Conservation (phyloP, 2,113 vertebrate genomes). For the Bothrops jararaca region DNA sequence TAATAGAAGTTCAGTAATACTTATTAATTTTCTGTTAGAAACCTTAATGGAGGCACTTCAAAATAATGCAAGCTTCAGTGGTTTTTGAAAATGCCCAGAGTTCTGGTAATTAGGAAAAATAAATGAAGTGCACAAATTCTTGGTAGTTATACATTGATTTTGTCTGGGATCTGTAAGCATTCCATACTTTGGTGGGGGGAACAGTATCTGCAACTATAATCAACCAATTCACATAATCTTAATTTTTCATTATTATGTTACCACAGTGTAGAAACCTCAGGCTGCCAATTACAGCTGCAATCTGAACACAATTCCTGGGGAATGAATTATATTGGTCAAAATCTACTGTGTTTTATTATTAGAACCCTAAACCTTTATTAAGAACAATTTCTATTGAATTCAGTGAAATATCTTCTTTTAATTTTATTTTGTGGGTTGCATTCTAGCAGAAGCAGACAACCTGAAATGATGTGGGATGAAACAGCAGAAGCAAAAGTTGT, state of each 20-base stretch:
- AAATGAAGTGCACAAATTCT: background rate
- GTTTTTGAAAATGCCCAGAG: slow-evolving; percentile 8
- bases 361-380: background rate
- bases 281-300: background rate
- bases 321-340: background rate
- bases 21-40: slow-evolving; percentile 46
- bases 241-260: background rate
- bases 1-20: slow-evolving; percentile 27
- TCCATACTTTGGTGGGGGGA: background rate
- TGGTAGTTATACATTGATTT: background rate
- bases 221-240: background rate
- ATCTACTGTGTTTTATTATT: background rate
- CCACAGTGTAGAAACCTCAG: background rate
- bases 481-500: background rate
- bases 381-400: background rate
- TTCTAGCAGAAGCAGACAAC: background rate
- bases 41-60: slow-evolving; percentile 8
- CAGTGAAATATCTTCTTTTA: background rate
- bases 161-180: background rate
- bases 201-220: background rate
- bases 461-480: background rate
- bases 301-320: background rate
- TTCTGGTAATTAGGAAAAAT: slow-evolving; percentile 15
- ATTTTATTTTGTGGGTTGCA: background rate
- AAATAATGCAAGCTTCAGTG: slow-evolving; percentile 12